Evolutionary conservation across 2,888 invertebrate genomes (phyloP).

Genomic region (Ptycholaimellus sp.): DNA sequence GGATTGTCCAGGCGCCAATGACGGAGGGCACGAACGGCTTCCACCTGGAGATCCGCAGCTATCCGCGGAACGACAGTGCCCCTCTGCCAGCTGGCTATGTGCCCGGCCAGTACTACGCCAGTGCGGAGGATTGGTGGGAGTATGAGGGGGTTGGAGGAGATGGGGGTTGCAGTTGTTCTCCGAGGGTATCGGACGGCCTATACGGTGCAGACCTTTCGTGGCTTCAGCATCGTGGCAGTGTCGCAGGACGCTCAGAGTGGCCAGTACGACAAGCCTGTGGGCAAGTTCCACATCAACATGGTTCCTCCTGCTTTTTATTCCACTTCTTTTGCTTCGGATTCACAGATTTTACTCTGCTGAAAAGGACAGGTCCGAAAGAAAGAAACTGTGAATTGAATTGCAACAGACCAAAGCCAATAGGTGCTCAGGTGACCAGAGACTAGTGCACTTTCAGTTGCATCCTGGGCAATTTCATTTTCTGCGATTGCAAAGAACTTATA

Average conservation of each 20-base stretch:
- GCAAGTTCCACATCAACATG: slow-evolving; percentile 17
- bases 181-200: slow-evolving; percentile 20
- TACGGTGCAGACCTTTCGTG: slow-evolving; percentile 26
- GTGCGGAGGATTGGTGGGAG: background rate
- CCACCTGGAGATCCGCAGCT: background rate
- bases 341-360: too few species aligned
- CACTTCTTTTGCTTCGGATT: too few species aligned
- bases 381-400: too few species aligned
- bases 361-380: too few species aligned
- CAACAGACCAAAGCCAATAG: too few species aligned
- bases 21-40: slow-evolving; percentile 2
- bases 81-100: slow-evolving; percentile 5
- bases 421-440: too few species aligned
- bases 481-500: background rate
- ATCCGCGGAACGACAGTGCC: background rate
- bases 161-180: slow-evolving; percentile 13
- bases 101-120: slow-evolving; percentile 6
- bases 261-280: slow-evolving; percentile 12
- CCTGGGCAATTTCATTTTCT: too few species aligned
- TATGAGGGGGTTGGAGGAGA: background rate
- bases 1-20: background rate
- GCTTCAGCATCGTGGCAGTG: slow-evolving; percentile 19
- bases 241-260: slow-evolving; percentile 9
- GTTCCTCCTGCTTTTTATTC: too few species aligned
- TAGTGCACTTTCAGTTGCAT: too few species aligned